These are phyloP conservation scores for Ooceraea biroi DNA, from an alignment of 1,140 invertebrate species.

Conservation along the genomic window DNA sequence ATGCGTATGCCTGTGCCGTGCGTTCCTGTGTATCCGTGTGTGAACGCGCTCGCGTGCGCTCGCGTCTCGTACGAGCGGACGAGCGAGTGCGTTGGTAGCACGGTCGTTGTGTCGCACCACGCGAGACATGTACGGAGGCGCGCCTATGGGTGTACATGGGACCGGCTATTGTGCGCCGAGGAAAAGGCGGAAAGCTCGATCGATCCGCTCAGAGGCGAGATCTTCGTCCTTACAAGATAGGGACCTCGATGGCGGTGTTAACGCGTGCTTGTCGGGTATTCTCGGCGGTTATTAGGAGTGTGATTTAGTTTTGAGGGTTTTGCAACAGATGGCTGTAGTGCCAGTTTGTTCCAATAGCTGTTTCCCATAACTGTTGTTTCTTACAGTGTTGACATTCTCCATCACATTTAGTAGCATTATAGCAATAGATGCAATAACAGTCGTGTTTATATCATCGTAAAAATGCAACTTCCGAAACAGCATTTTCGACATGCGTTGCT, in stretches of 20 bases:
- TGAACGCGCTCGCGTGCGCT: slow-evolving; percentile 70
- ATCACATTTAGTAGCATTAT: too few species aligned
- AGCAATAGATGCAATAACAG: too few species aligned
- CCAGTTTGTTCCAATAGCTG: too few species aligned
- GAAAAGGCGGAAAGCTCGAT: slow-evolving; percentile 64
- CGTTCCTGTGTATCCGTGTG: too few species aligned
- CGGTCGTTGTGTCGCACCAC: slow-evolving; percentile 55
- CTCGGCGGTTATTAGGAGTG: slow-evolving; percentile 43
- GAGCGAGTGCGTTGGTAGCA: slow-evolving; percentile 57
- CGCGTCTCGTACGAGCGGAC: slow-evolving; percentile 43
- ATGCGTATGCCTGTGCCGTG: slow-evolving; percentile 61
- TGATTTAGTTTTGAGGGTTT: too few species aligned
- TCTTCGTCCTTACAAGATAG: slow-evolving; percentile 60
- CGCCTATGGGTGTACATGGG: slow-evolving; percentile 52
- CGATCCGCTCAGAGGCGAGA: slow-evolving; percentile 54
- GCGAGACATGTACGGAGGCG: slow-evolving; percentile 58
- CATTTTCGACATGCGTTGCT: too few species aligned
- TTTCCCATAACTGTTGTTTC: too few species aligned
- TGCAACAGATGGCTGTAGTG: too few species aligned
- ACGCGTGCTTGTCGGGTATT: slow-evolving; percentile 49
- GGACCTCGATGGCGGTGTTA: slow-evolving; percentile 57
- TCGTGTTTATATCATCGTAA: too few species aligned
- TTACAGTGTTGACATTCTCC: too few species aligned
- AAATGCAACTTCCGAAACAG: too few species aligned
- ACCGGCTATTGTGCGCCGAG: slow-evolving; percentile 58